Base-by-base conservation (phyloP, 2,888 invertebrate genomes). In the Lucinisca nassula region DNA sequence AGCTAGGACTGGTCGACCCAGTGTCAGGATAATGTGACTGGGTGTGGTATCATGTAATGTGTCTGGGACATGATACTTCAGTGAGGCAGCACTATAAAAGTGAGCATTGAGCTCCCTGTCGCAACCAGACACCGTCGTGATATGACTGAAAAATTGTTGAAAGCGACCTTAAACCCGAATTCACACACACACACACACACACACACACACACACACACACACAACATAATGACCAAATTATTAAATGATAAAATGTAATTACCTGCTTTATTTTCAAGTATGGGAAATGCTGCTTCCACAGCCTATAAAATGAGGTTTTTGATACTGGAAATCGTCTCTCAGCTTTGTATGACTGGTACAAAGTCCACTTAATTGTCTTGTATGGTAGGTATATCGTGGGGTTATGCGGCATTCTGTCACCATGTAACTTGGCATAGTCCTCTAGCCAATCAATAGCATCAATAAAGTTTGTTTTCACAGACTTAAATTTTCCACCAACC, bases 341-440 rank as follows among this genome's bases (percentile, higher is more conserved):
- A 8, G n/a, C n/a, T 40, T 27, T 17, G 35, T 78, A 78, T 38
- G 4, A 10, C 10, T 40, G 3, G 17, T 67, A 76, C 2, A 82
- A 12, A 27, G 40, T 27, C 2, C 21, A 45, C 27, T 82, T 67
- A 38, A 45, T 49, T 37, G 76, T 70, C 27, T 32, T 67, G n/a
- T 75, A 82, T 30, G 76, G 75, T 10, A 76, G 40, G 30, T 58
- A 27, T 4, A 70, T 21, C 14, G 21, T 45, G 17, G 35, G 51
- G 21, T 8, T 67, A 70, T 82, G 61, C 21, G 76, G 70, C 77
- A 76, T 76, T 77, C 77, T 76, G 77, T 82, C 77, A 27, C 49
- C 77, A 82, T 77, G 77, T 12, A 30, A 67, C 21, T 24, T 24
- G 10, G 61, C 82, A 75, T 75, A 82, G 27, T 61, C 30, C 14